Base-by-base conservation (phyloP, 2,888 invertebrate species). In the Drosophila aldrichi region DNA sequence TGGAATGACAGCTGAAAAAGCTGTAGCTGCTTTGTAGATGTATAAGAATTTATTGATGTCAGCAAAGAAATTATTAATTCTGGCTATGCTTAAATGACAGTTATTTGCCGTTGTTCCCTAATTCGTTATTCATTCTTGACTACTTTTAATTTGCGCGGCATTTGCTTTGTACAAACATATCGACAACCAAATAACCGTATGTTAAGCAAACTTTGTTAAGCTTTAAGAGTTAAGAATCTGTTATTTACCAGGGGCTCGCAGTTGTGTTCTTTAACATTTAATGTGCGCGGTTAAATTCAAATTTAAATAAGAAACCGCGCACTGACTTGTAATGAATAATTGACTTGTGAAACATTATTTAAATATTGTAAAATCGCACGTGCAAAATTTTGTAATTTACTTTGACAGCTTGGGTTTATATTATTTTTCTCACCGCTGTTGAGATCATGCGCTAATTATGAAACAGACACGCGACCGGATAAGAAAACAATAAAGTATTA, bases 381-480 rank as follows among this genome's bases (percentile, higher is more conserved):
- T 43, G 18, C 34, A 46, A 8, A 25, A 9, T 6, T 6, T n/a
- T 60, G 9, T 29, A 29, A 29, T 70, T 79, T 49, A 51, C n/a
- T 65, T 58, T 79, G 20, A 56, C 69, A 52, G 32, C 41, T 51
- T 10, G 6, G 25, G 29, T 20, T 22, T 10, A 57, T n/a, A 38
- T 16, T 38, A 36, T 36, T 22, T 10, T 16, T 12, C 32, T 34
- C 20, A 14, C 14, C 49, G 51, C 40, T 14, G 36, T 41, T 74
- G 58, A 72, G 74, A 89, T 89, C 82, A 85, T 82, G 76, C 63
- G 78, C 60, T 75, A 70, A 66, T 79, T 73, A 61, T 48, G 54
- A 66, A 40, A 9, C 48, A 46, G 73, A 70, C 88, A 89, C 88
- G 88, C 85, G 84, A 87, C 84, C 52, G 20, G 48, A 64, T 69